Conservation (phyloP, 2,113 vertebrate genomes). For the human (Homo sapiens) region GRCh38 chr6:106741501-106742000, state of each 20-base stretch:
- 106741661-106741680: background rate
- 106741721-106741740: background rate
- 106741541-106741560: background rate
- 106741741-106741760: background rate
- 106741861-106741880: background rate
- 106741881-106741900: accelerated
- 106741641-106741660: background rate
- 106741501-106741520: background rate
- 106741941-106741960: background rate
- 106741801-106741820: background rate
- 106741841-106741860: background rate
- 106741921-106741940: background rate
- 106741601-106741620: background rate
- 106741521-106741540: background rate
- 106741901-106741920: background rate
- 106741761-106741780: background rate
- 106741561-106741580: constrained; percentile 4
- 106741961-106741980: background rate
- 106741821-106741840: background rate
- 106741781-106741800: background rate
- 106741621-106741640: background rate
- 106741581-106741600: background rate
- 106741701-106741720: background rate
- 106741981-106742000: background rate
- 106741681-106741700: background rate